These are phyloP conservation scores for Vidua macroura DNA, from an alignment of 2,113 vertebrate genomes.

Conservation along the genomic window DNA sequence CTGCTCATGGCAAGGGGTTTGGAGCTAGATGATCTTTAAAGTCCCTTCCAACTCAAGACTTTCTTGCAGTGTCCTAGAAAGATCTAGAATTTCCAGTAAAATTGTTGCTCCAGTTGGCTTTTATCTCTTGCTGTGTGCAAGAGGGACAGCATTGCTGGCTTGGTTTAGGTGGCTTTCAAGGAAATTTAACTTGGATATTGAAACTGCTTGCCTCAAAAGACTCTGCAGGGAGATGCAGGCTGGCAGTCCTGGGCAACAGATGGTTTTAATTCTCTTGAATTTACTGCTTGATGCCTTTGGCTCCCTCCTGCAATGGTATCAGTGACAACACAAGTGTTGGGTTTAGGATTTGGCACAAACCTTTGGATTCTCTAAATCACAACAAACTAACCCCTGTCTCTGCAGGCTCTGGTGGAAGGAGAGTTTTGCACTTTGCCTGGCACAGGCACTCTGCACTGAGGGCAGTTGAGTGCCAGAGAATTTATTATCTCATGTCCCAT, in stretches of 20 bases:
- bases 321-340: neutral
- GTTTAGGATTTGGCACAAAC: neutral
- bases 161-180: neutral
- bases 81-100: neutral
- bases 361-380: neutral
- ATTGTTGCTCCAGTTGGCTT: neutral
- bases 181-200: neutral
- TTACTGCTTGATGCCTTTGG: neutral
- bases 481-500: neutral
- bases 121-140: neutral
- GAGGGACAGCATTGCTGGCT: neutral
- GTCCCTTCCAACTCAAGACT: neutral
- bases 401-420: neutral
- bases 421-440: neutral
- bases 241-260: constrained; percentile 24
- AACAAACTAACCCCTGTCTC: neutral
- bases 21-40: neutral
- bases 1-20: neutral
- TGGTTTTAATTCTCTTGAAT: constrained; percentile 27
- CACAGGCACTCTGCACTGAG: neutral
- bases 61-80: neutral
- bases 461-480: neutral
- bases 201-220: neutral
- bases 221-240: neutral
- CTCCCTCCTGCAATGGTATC: neutral